These are phyloP conservation scores for Platysternon megacephalum DNA, from an alignment of 2,113 vertebrate species.

Conservation along the genomic window DNA sequence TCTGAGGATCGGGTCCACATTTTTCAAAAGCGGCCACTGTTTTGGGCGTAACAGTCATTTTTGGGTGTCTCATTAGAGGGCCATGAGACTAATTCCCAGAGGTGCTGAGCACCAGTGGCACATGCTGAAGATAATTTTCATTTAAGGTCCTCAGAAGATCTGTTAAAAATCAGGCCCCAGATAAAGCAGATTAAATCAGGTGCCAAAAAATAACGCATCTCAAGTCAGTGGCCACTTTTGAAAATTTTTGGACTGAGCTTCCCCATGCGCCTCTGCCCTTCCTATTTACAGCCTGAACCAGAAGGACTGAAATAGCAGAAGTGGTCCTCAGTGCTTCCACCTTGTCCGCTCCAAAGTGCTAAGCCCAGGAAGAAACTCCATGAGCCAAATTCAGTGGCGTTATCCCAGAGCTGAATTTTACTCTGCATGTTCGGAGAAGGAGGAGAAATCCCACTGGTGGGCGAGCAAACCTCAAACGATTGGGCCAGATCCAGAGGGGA, in stretches of 20 bases:
- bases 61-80: not conserved
- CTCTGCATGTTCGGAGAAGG: fast-evolving
- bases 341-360: not conserved
- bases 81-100: not conserved
- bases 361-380: not conserved
- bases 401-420: not conserved
- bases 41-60: not conserved
- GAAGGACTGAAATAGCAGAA: not conserved
- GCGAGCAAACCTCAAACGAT: not conserved
- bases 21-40: not conserved
- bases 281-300: not conserved
- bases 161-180: not conserved
- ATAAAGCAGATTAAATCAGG: not conserved
- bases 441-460: not conserved
- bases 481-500: not conserved
- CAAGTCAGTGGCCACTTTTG: not conserved
- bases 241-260: not conserved
- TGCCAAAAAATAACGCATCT: not conserved
- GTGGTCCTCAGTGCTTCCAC: not conserved
- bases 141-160: not conserved
- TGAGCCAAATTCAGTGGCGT: not conserved
- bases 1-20: not conserved
- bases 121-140: not conserved
- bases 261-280: fast-evolving
- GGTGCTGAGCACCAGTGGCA: not conserved